Evolutionary conservation across 2,888 invertebrate genomes (phyloP).

Genomic region (Gerris lacustris): DNA sequence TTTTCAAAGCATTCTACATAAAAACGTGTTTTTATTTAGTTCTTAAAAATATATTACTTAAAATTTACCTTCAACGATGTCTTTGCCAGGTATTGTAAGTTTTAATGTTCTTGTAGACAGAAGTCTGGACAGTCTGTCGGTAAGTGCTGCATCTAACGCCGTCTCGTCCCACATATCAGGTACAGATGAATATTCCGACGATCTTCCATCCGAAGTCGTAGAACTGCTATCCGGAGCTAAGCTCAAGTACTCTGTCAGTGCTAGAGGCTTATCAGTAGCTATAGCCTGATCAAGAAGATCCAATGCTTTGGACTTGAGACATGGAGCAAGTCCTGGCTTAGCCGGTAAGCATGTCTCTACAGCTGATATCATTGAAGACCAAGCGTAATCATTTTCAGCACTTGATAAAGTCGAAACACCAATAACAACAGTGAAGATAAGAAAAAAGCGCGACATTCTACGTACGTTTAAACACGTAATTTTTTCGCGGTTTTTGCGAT

Average conservation of each 20-base stretch:
- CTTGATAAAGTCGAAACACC: no score
- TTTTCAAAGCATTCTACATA: no score
- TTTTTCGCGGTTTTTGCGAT: no score
- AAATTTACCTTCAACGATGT: slow-evolving; percentile 17
- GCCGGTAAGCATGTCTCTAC: neutral
- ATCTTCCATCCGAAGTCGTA: slow-evolving; percentile 12
- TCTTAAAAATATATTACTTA: no score
- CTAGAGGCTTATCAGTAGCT: slow-evolving; percentile 44
- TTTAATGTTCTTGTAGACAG: slow-evolving; percentile 67
- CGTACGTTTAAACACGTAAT: no score
- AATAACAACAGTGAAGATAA: no score
- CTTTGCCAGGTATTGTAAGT: slow-evolving; percentile 52
- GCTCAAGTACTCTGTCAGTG: slow-evolving; percentile 26
- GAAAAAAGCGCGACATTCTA: no score
- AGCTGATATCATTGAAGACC: neutral
- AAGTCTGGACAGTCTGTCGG: slow-evolving; percentile 61
- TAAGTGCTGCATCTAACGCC: slow-evolving; percentile 55
- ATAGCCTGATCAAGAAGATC: slow-evolving; percentile 61
- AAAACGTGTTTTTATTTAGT: no score
- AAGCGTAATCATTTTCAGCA: neutral
- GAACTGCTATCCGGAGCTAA: slow-evolving; percentile 19
- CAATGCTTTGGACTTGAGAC: slow-evolving; percentile 63
- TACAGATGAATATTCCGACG: slow-evolving; percentile 16
- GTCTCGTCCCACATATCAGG: slow-evolving; percentile 51
- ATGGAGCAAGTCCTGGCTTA: slow-evolving; percentile 39